phyloP scores from a whole-genome alignment of 2,888 invertebrate species.

The Petrolisthes cinctipes region DNA sequence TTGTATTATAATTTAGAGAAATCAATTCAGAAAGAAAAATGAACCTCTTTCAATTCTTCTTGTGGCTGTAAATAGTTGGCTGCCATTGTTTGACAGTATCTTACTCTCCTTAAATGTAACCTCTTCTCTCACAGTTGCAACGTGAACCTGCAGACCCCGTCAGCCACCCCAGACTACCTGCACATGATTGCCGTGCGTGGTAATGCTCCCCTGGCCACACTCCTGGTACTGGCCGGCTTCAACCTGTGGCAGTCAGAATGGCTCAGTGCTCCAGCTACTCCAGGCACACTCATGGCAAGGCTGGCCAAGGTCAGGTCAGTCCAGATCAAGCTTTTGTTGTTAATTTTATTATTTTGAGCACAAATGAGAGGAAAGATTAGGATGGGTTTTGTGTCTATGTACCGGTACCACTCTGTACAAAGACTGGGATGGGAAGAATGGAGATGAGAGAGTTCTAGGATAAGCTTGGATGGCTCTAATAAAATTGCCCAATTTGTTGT shows the following conservation, averaged over 20 bases:
- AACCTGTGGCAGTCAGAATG: constrained; percentile 66
- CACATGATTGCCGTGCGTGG: constrained; percentile 67
- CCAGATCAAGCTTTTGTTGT: not conserved
- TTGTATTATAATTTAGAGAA: too few species aligned
- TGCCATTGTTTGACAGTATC: too few species aligned
- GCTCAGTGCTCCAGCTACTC: constrained; percentile 44
- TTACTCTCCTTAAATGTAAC: too few species aligned
- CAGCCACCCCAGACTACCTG: constrained; percentile 71
- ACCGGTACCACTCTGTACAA: not conserved
- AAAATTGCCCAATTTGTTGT: not conserved
- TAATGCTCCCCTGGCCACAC: constrained; percentile 67
- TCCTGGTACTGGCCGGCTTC: constrained; percentile 72
- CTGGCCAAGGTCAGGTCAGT: constrained; percentile 47
- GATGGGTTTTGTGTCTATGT: not conserved
- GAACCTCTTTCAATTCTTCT: too few species aligned
- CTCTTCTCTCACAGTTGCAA: constrained; percentile 70
- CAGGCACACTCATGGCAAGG: constrained; percentile 51
- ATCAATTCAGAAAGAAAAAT: too few species aligned
- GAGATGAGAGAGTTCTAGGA: not conserved
- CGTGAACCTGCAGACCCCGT: constrained; percentile 75
- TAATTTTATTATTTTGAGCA: not conserved
- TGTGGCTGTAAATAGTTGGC: too few species aligned
- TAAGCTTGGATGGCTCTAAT: not conserved
- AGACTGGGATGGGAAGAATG: not conserved
- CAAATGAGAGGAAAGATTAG: not conserved